These are phyloP conservation scores for Pelosia muscerda DNA, from an alignment of 2,888 invertebrate genomes.

Conservation along the genomic window DNA sequence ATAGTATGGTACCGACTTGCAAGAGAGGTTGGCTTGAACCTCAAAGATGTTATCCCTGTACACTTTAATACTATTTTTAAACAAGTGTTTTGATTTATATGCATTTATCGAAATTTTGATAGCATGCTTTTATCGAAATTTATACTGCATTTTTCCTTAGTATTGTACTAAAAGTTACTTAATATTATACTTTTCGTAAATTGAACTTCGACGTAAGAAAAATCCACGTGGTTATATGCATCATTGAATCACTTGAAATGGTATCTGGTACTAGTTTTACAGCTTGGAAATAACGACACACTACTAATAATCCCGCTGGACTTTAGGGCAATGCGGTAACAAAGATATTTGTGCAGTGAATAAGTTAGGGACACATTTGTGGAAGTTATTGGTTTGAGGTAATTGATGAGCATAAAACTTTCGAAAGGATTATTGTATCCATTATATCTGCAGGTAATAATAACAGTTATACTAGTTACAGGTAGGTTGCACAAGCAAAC, in stretches of 20 bases:
- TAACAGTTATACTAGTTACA: too few species aligned
- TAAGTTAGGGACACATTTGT: not conserved
- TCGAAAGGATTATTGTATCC: too few species aligned
- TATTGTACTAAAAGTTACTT: constrained; percentile 51
- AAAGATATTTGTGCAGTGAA: not conserved
- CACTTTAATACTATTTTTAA: constrained; percentile 12
- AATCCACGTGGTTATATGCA: constrained; percentile 49
- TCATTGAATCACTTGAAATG: constrained; percentile 47
- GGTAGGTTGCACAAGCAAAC: too few species aligned
- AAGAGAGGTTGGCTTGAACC: too few species aligned
- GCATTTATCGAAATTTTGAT: too few species aligned
- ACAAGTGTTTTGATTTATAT: constrained; percentile 35
- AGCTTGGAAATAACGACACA: constrained; percentile 26
- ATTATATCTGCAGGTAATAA: too few species aligned
- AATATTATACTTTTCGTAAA: constrained; percentile 49
- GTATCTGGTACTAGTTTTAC: constrained; percentile 44
- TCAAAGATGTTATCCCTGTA: too few species aligned
- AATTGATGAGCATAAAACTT: too few species aligned
- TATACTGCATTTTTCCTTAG: too few species aligned
- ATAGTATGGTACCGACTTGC: too few species aligned
- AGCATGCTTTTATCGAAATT: too few species aligned
- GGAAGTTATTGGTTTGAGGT: not conserved
- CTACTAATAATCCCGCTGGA: constrained; percentile 18
- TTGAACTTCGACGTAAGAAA: constrained; percentile 45
- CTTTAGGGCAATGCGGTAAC: constrained; percentile 2